Evolutionary conservation across 2,113 vertebrate species (phyloP), one percentile per base, ranked within the genome.

Genomic region (Propithecus coquereli): DNA sequence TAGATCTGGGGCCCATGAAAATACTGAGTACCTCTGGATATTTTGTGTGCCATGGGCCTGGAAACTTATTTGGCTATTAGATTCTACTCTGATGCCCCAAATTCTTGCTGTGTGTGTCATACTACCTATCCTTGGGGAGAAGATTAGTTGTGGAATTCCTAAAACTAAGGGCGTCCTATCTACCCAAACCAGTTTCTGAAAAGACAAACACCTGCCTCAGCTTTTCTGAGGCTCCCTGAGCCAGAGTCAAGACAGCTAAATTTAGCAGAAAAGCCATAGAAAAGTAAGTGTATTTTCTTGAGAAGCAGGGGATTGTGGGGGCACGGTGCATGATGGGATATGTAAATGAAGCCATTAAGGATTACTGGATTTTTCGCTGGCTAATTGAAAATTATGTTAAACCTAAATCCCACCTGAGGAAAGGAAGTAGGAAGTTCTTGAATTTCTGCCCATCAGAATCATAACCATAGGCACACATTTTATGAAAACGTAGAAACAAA

Each of bases 371-470:
- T 77, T 47, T 71, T 96, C 57, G 59, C 40, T 86, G 94, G 34
- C 54, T 50, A 73, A 91, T 27, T 87, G 37, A 92, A 66, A 91
- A 80, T 63, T 65, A 47, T 81, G 92, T 85, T 25, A 76, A 95
- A 37, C 3, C 65, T 81, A 79, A 77, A 83, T 94, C 37, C 65
- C 37, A 91, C 77, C 80, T 32, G 40, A 95, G 61, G n/a, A 84
- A 82, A 87, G 52, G 30, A 96, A 47, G 25, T 2, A n/a, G 70
- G 27, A 50, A 93, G 25, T 76, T 66, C 45, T 71, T 82, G n/a
- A 43, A 79, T 91, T 66, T 77, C 65, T 87, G 37, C 13, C 65
- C 73, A 30, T 83, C 52, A 47, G 79, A 94, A 57, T 83, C 32
- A 63, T 13, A 81, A 80, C 45, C n/a, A 83, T 8, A 68, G n/a